A percentile compares a stretch with the other conserved stretches of the same genome.
Evolutionary conservation across 2,113 vertebrate genomes (phyloP).

Genomic region (Romanogobio albipinnatus): DNA sequence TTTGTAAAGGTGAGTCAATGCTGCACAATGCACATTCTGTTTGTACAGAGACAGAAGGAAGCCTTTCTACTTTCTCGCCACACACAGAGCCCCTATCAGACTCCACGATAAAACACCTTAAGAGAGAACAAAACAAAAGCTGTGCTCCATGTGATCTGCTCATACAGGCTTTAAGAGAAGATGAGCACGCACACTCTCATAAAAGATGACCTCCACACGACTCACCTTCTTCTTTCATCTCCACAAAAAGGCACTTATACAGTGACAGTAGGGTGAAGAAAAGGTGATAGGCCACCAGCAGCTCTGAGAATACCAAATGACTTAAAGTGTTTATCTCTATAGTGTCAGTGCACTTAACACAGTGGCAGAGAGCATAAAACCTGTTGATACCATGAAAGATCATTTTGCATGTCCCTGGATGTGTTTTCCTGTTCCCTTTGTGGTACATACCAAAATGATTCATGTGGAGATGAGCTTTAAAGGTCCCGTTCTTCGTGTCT

Average conservation of each 20-base stretch:
- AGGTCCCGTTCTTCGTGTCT: too few species aligned
- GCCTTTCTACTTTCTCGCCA: slow-evolving; percentile 2
- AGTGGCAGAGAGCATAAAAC: slow-evolving; percentile 23
- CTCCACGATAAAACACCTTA: slow-evolving; percentile 24
- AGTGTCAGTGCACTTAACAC: slow-evolving; percentile 34
- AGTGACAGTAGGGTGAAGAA: slow-evolving; percentile 48
- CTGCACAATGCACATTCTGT: background rate
- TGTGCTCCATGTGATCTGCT: background rate
- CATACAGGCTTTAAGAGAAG: slow-evolving; percentile 22
- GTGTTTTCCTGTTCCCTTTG: background rate
- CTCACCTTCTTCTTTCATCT: slow-evolving; percentile 47
- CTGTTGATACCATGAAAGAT: background rate
- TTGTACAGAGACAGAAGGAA: background rate
- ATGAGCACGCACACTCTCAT: background rate
- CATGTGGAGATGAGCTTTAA: background rate
- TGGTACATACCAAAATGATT: background rate
- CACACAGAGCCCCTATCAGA: slow-evolving; percentile 43
- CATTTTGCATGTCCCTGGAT: background rate
- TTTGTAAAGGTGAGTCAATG: slow-evolving; percentile 16
- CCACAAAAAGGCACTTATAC: slow-evolving; percentile 37
- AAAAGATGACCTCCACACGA: slow-evolving; percentile 38
- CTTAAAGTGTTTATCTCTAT: slow-evolving; percentile 39
- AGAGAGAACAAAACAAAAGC: slow-evolving; percentile 39
- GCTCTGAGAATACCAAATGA: slow-evolving; percentile 22
- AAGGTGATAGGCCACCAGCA: slow-evolving; percentile 32